These are phyloP conservation scores for Barypeithes pellucidus DNA, from an alignment of 2,888 invertebrate species.

Conservation along the genomic window DNA sequence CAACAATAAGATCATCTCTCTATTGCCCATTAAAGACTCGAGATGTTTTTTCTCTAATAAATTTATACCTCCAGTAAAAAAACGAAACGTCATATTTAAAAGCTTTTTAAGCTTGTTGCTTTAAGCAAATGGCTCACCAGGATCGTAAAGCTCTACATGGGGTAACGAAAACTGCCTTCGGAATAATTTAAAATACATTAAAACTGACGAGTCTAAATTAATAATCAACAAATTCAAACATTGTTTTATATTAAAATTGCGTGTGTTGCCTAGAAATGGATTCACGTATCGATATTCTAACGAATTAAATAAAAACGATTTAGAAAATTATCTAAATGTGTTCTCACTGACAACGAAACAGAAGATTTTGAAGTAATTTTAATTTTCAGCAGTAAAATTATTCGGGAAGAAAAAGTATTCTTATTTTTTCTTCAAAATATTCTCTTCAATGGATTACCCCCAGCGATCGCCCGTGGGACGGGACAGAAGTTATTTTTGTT, in stretches of 20 bases:
- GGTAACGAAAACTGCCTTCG: constrained; percentile 28
- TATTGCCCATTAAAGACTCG: constrained; percentile 19
- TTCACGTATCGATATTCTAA: constrained; percentile 8
- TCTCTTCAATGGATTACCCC: no score
- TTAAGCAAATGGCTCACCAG: constrained; percentile 32
- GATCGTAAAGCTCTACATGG: constrained; percentile 40
- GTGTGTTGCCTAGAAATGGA: constrained; percentile 16
- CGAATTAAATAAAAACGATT: not conserved
- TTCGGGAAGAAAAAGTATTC: no score
- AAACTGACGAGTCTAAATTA: constrained; percentile 40
- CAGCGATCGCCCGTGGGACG: no score
- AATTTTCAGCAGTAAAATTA: no score
- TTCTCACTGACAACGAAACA: no score
- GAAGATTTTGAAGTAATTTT: no score
- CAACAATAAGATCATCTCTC: constrained; percentile 24
- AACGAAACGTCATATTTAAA: constrained; percentile 39
- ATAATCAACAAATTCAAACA: constrained; percentile 42
- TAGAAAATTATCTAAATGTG: no score
- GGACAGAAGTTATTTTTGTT: no score
- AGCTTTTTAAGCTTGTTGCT: constrained; percentile 37
- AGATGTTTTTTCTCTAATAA: constrained; percentile 23
- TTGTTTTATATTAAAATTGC: constrained; percentile 33
- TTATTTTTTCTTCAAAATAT: no score
- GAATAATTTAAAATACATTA: constrained; percentile 45
- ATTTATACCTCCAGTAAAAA: constrained; percentile 32